Evolutionary conservation across 2,113 vertebrate genomes (phyloP).

Genomic region (Struthidea cinerea): DNA sequence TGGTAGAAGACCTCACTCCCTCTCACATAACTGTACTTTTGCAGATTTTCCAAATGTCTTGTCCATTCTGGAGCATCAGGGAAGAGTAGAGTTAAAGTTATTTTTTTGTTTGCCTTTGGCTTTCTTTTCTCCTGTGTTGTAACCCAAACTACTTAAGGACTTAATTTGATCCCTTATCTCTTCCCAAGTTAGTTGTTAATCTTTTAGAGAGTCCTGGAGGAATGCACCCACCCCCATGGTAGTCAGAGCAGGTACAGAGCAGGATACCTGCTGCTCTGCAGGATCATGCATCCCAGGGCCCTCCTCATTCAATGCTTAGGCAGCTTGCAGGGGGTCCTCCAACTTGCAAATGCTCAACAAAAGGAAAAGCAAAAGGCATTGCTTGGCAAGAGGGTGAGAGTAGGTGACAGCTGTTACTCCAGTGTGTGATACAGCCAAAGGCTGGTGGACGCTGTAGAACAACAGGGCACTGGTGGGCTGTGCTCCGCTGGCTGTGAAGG

Average conservation of each 20-base stretch:
- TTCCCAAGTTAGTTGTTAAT: neutral
- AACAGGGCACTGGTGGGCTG: neutral
- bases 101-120: neutral
- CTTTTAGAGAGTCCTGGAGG: neutral
- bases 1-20: neutral
- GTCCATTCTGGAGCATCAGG: neutral
- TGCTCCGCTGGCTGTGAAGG: neutral
- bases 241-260: neutral
- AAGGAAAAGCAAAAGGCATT: neutral
- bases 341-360: neutral
- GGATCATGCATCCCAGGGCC: neutral
- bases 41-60: neutral
- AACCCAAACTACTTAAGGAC: neutral
- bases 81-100: neutral
- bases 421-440: neutral
- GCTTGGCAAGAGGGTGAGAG: neutral
- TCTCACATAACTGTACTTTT: neutral
- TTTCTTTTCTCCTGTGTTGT: neutral
- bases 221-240: neutral
- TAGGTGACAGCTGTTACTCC: constrained; percentile 6
- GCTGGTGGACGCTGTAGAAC: neutral
- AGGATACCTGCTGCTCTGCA: neutral
- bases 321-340: neutral
- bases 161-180: neutral
- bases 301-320: neutral